Conservation (phyloP, 2,888 invertebrate genomes). For the Ectobius pallidus region DNA sequence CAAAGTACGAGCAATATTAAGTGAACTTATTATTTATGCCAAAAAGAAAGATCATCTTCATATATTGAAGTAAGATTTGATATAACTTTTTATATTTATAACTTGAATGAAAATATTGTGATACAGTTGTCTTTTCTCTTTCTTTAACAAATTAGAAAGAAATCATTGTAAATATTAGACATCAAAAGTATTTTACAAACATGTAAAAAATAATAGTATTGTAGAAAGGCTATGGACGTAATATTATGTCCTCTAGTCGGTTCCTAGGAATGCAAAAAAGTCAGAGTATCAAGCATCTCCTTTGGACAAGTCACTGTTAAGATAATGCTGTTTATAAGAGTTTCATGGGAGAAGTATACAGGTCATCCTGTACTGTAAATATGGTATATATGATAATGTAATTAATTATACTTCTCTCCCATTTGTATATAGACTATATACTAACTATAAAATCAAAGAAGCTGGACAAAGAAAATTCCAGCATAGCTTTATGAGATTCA, state of each 20-base stretch:
- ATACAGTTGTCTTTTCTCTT: background rate
- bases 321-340: too few species aligned
- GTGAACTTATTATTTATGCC: slow-evolving; percentile 7
- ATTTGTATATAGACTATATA: too few species aligned
- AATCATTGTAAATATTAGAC: too few species aligned
- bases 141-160: background rate
- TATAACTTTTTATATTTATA: slow-evolving; percentile 18
- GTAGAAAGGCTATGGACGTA: slow-evolving; percentile 5
- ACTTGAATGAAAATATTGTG: slow-evolving; percentile 7
- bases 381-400: too few species aligned
- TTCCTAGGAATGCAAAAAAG: background rate
- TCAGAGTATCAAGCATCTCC: slow-evolving; percentile 8
- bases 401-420: too few species aligned
- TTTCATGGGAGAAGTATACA: too few species aligned
- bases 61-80: background rate
- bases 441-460: too few species aligned
- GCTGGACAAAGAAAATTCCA: too few species aligned
- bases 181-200: background rate
- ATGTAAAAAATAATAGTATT: background rate
- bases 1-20: slow-evolving; percentile 14
- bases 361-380: too few species aligned
- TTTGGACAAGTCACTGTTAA: background rate
- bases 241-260: slow-evolving; percentile 12
- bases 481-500: too few species aligned
- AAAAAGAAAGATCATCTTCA: background rate